Base-by-base conservation (phyloP, 2,888 invertebrate genomes). In the Boloria selene region DNA sequence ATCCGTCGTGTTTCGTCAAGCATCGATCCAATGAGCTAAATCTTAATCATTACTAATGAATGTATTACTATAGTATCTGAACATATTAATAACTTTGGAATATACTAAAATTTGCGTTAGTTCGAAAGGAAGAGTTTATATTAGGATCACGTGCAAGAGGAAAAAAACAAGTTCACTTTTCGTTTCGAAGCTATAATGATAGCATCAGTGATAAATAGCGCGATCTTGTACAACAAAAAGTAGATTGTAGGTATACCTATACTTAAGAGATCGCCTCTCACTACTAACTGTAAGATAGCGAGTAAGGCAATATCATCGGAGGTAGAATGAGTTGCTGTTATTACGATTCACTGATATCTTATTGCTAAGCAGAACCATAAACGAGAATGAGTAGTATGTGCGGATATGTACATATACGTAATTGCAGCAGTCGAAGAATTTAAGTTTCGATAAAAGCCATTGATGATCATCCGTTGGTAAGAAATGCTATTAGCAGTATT, bases 71-170 rank as follows among this genome's bases (percentile, higher is more conserved):
- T n/a, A 13, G 22, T 26, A 42, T 50, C 13, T 31, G 13, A 31
- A 3, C 31, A 45, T 26, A 31, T 18, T 0, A 6, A 58, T 6
- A 13, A 31, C 4, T 26, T 55, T 6, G 7, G 6, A 22, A 18
- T 14, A 18, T 44, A 6, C 18, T 22, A 56, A 45, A 22, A 45
- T n/a, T 31, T 44, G 5, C n/a, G 17, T 22, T 44, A 51, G 50
- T 80, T 82, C 79, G 84, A 87, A 87, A 86, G 85, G 81, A 82
- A 84, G 76, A 82, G 82, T 76, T 75, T 65, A 74, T 74, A 75
- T 75, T 75, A 77, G 82, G 79, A 82, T 75, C 77, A 75, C 70
- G 74, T 77, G 75, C 76, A 74, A 74, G 75, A 74, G 4, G 56
- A 56, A 70, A 49, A 71, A 74, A 76, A 71, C 70, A 75, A 81